Evolutionary conservation across 2,113 vertebrate species (phyloP).

Genomic region (Phaethornis superciliosus): DNA sequence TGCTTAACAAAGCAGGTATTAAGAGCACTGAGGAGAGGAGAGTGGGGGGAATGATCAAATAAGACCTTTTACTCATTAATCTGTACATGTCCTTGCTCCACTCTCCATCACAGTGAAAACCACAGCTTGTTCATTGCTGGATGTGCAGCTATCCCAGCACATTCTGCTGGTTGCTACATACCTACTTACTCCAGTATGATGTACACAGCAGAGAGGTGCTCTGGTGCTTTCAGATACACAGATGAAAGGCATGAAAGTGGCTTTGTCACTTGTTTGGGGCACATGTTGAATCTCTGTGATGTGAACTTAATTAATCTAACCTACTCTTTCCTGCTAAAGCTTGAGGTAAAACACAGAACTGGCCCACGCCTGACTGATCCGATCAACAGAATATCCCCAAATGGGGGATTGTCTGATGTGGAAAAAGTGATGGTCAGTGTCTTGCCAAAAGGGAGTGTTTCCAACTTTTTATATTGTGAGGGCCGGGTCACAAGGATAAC

Average conservation of each 20-base stretch:
- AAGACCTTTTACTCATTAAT: background rate
- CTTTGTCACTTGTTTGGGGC: slow-evolving; percentile 46
- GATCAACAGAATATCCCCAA: background rate
- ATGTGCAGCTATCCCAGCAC: background rate
- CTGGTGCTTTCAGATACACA: slow-evolving; percentile 10
- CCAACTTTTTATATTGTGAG: background rate
- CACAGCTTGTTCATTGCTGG: background rate
- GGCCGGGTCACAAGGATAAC: background rate
- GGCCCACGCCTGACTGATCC: background rate
- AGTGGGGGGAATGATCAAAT: background rate
- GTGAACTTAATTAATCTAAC: slow-evolving; percentile 42
- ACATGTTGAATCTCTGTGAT: background rate
- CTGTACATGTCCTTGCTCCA: background rate
- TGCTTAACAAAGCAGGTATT: background rate
- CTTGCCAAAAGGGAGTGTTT: background rate
- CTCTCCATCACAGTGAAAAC: background rate
- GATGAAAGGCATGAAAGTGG: background rate
- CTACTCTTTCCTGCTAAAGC: background rate
- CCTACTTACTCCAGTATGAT: background rate
- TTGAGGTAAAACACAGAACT: background rate
- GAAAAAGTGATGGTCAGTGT: background rate
- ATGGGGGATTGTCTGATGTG: background rate
- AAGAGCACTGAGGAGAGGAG: background rate
- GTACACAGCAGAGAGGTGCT: background rate
- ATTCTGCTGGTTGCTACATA: background rate